Percentiles rank a stretch among this genome's conserved stretches.
These are phyloP conservation scores for Harpegnathos saltator DNA, from an alignment of 1,140 invertebrate genomes.

Conservation along the genomic window DNA sequence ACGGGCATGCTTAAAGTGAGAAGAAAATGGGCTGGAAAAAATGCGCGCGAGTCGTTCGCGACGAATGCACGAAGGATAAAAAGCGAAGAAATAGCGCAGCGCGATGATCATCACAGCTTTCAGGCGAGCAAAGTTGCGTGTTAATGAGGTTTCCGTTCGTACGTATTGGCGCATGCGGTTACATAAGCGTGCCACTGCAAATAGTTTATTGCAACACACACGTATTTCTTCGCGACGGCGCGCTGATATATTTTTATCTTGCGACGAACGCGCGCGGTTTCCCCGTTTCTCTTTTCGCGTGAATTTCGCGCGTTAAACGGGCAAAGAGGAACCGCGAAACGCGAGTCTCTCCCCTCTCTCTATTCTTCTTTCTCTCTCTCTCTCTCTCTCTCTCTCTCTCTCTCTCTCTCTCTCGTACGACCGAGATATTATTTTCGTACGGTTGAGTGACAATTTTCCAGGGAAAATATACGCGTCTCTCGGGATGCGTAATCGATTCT, in stretches of 20 bases:
- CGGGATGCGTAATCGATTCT: not conserved
- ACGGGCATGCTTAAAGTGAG: not conserved
- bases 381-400: too few species aligned
- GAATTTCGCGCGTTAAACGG: slow-evolving; percentile 19
- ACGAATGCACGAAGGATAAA: not conserved
- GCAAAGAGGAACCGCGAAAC: not conserved
- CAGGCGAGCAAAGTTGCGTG: not conserved
- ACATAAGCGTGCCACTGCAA: slow-evolving; percentile 21
- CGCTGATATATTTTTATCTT: slow-evolving; percentile 41
- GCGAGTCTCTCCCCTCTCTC: not conserved
- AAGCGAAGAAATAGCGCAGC: not conserved
- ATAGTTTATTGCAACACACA: slow-evolving; percentile 42
- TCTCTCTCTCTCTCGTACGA: too few species aligned
- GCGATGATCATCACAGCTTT: not conserved
- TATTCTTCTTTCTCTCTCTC: too few species aligned
- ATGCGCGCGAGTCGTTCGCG: not conserved
- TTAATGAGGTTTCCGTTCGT: slow-evolving; percentile 5
- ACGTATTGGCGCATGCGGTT: slow-evolving; percentile 8
- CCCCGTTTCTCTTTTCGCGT: too few species aligned
- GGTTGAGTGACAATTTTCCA: slow-evolving; percentile 42
- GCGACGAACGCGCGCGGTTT: not conserved
- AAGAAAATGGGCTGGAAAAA: not conserved
- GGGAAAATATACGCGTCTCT: not conserved
- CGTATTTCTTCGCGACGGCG: slow-evolving; percentile 10
- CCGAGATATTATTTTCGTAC: slow-evolving; percentile 31